These are phyloP conservation scores for Bombycilla garrulus DNA, from an alignment of 2,113 vertebrate species.

Conservation along the genomic window DNA sequence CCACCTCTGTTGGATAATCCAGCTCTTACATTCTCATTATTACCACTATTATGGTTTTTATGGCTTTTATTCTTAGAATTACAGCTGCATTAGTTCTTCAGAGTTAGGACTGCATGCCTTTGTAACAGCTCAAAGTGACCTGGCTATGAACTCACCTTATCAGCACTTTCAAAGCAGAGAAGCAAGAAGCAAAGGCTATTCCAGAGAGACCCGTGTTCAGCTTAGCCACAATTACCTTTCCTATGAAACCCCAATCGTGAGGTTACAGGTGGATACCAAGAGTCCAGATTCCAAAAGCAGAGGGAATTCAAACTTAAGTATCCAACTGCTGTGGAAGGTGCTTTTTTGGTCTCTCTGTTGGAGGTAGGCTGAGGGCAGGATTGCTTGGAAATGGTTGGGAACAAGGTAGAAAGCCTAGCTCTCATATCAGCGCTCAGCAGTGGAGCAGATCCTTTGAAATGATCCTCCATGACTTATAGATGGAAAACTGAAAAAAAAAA, in stretches of 20 bases:
- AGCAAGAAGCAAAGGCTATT: neutral
- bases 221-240: neutral
- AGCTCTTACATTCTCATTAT: neutral
- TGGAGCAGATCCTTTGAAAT: neutral
- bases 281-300: neutral
- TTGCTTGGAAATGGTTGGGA: neutral
- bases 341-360: neutral
- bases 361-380: neutral
- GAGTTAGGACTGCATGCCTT: neutral
- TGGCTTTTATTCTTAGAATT: neutral
- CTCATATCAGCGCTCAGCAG: neutral
- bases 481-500: neutral
- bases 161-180: neutral
- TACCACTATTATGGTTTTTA: neutral
- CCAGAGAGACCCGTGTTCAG: fast-evolving
- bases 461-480: neutral
- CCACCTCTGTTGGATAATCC: neutral
- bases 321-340: neutral
- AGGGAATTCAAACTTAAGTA: neutral
- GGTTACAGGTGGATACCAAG: neutral
- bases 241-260: neutral
- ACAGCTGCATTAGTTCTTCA: neutral
- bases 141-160: neutral
- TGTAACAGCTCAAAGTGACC: neutral
- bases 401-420: neutral